These are phyloP conservation scores for Otolemur garnettii DNA, from an alignment of 2,113 vertebrate genomes.

Conservation along the genomic window DNA sequence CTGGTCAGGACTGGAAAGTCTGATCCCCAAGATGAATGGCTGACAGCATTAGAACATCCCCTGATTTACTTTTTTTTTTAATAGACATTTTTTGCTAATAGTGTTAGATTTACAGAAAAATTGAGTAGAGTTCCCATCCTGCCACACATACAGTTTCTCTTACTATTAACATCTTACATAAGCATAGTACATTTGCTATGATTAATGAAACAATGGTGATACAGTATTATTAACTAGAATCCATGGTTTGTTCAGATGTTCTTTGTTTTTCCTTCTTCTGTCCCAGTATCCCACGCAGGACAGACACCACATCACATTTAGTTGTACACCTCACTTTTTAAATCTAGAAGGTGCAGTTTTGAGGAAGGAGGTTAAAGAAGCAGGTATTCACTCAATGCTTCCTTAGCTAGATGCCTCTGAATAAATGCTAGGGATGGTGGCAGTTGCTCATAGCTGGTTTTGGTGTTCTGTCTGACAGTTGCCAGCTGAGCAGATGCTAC, in stretches of 20 bases:
- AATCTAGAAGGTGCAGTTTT: neutral
- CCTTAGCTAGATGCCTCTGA: neutral
- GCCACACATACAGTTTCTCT: neutral
- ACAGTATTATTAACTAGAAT: neutral
- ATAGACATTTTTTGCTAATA: neutral
- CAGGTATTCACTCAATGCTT: neutral
- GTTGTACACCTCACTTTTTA: neutral
- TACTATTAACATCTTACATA: neutral
- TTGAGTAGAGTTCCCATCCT: neutral
- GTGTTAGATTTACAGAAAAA: neutral
- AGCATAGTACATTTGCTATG: neutral
- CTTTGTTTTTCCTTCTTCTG: neutral
- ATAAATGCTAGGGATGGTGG: neutral
- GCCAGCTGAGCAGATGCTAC: neutral
- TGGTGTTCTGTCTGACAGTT: neutral
- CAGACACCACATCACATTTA: accelerated
- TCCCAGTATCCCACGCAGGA: neutral
- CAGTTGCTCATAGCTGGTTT: neutral
- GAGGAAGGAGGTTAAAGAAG: neutral
- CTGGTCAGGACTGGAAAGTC: neutral
- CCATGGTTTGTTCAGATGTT: neutral
- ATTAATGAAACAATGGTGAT: neutral
- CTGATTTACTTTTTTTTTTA: neutral
- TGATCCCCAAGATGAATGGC: neutral
- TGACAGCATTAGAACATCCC: neutral